These are phyloP conservation scores for Leptinotarsa rubiginosa DNA, from an alignment of 2,888 invertebrate species.

Conservation along the genomic window DNA sequence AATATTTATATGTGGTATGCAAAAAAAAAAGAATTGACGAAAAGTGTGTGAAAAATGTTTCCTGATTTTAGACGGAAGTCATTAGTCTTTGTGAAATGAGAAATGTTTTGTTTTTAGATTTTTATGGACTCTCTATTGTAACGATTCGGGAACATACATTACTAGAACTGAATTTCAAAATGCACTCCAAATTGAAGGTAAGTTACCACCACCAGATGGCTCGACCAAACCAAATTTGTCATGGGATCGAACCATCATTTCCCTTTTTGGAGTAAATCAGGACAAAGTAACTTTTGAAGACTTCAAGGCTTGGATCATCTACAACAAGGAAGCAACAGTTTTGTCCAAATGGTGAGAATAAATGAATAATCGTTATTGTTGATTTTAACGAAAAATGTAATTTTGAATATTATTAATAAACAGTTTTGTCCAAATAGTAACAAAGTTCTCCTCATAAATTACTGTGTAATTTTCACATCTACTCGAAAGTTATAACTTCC, in stretches of 20 bases:
- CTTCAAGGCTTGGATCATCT: conserved; percentile 83
- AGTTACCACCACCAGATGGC: conserved; percentile 52
- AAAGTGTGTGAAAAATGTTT: too few relatives aligned
- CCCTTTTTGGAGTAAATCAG: conserved; percentile 63
- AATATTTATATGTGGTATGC: too few relatives aligned
- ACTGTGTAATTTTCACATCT: too few relatives aligned
- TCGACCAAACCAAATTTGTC: conserved; percentile 57
- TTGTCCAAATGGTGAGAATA: conserved; percentile 77
- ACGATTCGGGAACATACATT: conserved; percentile 81
- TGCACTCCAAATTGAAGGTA: conserved; percentile 71
- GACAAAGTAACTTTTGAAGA: conserved; percentile 77
- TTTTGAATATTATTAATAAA: background rate
- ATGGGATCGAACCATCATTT: conserved; percentile 63
- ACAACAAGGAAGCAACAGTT: conserved; percentile 82
- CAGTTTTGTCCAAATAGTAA: background rate
- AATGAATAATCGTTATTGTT: background rate
- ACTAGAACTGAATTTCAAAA: conserved; percentile 80
- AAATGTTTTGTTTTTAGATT: conserved; percentile 69
- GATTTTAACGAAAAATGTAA: background rate
- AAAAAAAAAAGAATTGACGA: too few relatives aligned
- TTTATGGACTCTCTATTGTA: conserved; percentile 87
- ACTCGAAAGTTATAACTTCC: too few relatives aligned
- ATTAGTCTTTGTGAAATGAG: background rate
- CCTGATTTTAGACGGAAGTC: too few relatives aligned
- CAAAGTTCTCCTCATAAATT: too few relatives aligned